These are phyloP conservation scores for Stigmatopora argus DNA, from an alignment of 2,113 vertebrate genomes.

Conservation along the genomic window DNA sequence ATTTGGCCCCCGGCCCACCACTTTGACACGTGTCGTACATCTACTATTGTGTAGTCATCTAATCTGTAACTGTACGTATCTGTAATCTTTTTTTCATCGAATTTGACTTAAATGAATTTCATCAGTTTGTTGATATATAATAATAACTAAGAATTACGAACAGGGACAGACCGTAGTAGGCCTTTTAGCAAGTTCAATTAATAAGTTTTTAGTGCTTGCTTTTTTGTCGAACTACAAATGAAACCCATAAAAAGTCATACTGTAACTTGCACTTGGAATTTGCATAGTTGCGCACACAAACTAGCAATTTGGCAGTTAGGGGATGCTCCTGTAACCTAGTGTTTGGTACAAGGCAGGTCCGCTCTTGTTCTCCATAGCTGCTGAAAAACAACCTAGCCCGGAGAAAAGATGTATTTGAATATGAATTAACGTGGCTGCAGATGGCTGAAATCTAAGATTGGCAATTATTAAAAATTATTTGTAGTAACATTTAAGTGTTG, in stretches of 20 bases:
- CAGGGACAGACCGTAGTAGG: not conserved
- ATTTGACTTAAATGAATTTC: not conserved
- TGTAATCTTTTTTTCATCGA: no score
- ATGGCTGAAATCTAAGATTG: conserved; percentile 12
- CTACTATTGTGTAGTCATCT: not conserved
- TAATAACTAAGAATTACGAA: not conserved
- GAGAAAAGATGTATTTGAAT: conserved; percentile 34
- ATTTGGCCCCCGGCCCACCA: no score
- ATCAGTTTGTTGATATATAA: not conserved
- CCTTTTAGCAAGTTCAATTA: not conserved
- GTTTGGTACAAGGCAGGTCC: conserved; percentile 42
- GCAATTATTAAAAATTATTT: conserved; percentile 1
- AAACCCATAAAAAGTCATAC: not conserved
- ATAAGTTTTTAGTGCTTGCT: not conserved
- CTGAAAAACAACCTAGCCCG: conserved; percentile 33
- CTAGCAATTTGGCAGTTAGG: conserved; percentile 39
- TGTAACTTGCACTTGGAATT: not conserved
- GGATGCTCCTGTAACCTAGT: conserved; percentile 23
- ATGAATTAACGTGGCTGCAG: conserved; percentile 27
- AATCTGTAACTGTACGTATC: not conserved
- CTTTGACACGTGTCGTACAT: no score
- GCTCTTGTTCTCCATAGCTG: not conserved
- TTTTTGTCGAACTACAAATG: not conserved
- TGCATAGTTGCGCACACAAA: conserved; percentile 3
- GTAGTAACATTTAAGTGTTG: conserved; percentile 1